phyloP scores from a whole-genome alignment of 2,797 vertebrate species.

The Varecia variegata region DNA sequence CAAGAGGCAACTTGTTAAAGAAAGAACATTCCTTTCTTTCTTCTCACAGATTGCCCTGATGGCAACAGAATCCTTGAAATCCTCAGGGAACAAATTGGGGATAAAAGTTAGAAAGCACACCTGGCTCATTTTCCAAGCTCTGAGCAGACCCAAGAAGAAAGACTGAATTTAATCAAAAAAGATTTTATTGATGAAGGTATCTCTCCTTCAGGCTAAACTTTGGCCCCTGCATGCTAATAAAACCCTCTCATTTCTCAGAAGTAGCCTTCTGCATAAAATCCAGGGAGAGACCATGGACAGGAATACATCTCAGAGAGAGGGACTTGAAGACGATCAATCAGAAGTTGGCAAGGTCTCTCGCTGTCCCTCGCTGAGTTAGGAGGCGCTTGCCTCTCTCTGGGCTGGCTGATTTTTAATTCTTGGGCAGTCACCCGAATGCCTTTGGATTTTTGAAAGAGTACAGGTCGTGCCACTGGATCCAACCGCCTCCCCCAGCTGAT shows the following conservation, averaged over 20 bases:
- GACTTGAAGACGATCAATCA: neutral
- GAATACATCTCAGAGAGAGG: neutral
- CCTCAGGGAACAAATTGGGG: conserved; percentile 66
- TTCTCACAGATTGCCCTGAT: conserved; percentile 31
- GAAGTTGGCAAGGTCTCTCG: neutral
- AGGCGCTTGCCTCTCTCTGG: neutral
- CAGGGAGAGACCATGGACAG: neutral
- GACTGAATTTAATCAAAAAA: conserved; percentile 74
- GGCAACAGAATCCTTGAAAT: conserved; percentile 51
- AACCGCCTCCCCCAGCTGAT: neutral
- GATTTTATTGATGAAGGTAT: conserved; percentile 76
- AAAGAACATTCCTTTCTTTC: conserved; percentile 38
- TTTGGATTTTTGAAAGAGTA: neutral
- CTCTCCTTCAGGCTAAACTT: conserved; percentile 65
- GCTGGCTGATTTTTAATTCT: conserved; percentile 25
- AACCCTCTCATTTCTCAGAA: conserved; percentile 59
- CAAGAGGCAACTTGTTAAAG: conserved; percentile 40
- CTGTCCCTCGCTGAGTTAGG: neutral
- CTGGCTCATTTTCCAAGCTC: conserved; percentile 36
- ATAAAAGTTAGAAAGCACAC: conserved; percentile 69
- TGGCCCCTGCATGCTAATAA: conserved; percentile 66
- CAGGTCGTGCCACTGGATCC: neutral
- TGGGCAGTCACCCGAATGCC: neutral
- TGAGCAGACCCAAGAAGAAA: conserved; percentile 60
- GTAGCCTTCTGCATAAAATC: conserved; percentile 59